Evolutionary conservation across 2,113 vertebrate species (phyloP), one percentile per base, ranked within the genome.

Genomic region (Parus major): DNA sequence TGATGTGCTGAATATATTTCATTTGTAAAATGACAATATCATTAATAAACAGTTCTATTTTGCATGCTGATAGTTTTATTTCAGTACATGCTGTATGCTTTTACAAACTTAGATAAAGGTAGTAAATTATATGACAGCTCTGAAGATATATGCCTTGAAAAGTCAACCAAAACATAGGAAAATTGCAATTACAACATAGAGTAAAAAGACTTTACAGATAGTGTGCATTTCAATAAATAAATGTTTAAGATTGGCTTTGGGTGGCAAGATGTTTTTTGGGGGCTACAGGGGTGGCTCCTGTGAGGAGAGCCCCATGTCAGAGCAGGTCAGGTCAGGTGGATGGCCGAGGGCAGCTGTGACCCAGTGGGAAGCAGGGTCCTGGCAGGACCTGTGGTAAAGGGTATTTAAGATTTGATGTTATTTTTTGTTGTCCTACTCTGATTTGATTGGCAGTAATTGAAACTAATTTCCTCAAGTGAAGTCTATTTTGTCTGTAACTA

Each of bases 141-240:
- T 94, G 11, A 23, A 73, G 25, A 88, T 63, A 77, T 15, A 22
- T 13, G 24, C 63, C 35, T 73, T 83, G 42, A 91, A 85, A 82
- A 85, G 42, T 36, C 39, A 78, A 94, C 86, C 46, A 91, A 84
- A 33, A 1, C 1, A 22, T 36, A 70, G 5, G 10, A 91, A 39
- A 90, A 90, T 46, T 86, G 39, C 36, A 61, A 15, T 33, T 24
- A 3, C 27, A 36, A 6, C 44, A 57, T 60, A n/a, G 11, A 68
- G 27, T 44, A 83, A 70, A 88, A 88, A 27, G 4, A 33, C 7
- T 88, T 92, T 42, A 91, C 13, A 89, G 19, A 57, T 46, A 55
- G 8, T 25, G 8, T 64, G 66, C 73, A 5, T 28, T 95, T 93
- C 75, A 90, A 75, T 81, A 89, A 88, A 65, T 33, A 81, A 86